Evolutionary conservation across 1,140 invertebrate species (phyloP).

Genomic region (Dreissena polymorpha): DNA sequence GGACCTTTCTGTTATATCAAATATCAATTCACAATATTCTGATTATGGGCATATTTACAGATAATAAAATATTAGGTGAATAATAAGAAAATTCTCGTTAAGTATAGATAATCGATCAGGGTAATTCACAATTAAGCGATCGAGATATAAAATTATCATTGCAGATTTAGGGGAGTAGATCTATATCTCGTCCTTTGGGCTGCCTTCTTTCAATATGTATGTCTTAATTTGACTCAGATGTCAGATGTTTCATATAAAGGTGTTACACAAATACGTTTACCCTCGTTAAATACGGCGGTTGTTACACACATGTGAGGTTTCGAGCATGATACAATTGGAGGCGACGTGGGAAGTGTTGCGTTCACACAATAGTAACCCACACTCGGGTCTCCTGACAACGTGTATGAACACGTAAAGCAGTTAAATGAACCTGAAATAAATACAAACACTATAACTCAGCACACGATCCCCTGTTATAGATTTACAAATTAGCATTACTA

Average conservation of each 20-base stretch:
- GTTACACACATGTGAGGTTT: constrained; percentile 5
- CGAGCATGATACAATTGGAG: background rate
- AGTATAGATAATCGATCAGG: background rate
- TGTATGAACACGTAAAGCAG: constrained; percentile 36
- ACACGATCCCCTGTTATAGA: too few relatives aligned
- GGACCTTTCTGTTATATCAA: constrained; percentile 13
- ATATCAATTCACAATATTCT: background rate
- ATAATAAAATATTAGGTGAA: background rate
- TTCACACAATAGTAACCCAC: constrained; percentile 19
- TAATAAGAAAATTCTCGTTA: too few relatives aligned
- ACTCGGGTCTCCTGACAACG: constrained; percentile 1
- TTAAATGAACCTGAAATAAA: constrained; percentile 1
- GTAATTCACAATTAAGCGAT: background rate
- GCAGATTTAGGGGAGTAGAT: background rate
- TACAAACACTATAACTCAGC: too few relatives aligned
- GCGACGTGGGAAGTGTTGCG: background rate
- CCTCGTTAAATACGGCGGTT: background rate
- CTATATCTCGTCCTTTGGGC: background rate
- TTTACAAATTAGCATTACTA: too few relatives aligned
- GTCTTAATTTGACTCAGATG: background rate
- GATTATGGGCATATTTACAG: background rate
- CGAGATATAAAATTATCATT: too few relatives aligned
- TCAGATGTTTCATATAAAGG: background rate
- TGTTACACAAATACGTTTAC: background rate
- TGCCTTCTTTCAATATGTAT: background rate